Conservation (phyloP, 2,888 invertebrate species). For the Aquatica leii region DNA sequence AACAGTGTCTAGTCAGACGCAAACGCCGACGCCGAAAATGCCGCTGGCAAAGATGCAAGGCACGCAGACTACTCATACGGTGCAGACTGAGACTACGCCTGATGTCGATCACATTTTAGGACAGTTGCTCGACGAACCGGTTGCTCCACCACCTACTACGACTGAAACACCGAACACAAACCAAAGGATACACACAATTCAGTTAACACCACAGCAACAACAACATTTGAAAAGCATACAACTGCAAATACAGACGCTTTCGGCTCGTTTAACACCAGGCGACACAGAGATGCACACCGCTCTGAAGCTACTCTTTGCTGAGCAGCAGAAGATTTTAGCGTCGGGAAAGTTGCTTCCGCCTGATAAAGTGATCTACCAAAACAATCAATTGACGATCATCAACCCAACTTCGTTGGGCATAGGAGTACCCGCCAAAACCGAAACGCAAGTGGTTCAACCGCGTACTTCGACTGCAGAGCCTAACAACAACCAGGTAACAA, state of each 20-base stretch:
- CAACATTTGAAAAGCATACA: constrained; percentile 70
- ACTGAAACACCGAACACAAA: constrained; percentile 27
- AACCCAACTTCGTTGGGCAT: constrained; percentile 52
- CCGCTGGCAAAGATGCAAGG: constrained; percentile 33
- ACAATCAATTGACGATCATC: constrained; percentile 62
- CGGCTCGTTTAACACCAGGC: constrained; percentile 63
- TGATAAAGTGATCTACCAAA: constrained; percentile 62
- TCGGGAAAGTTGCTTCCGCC: constrained; percentile 74
- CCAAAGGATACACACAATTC: constrained; percentile 73
- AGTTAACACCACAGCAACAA: constrained; percentile 77
- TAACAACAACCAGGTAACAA: constrained; percentile 35
- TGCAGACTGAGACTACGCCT: constrained; percentile 46
- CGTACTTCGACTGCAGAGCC: constrained; percentile 30
- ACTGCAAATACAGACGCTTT: constrained; percentile 73
- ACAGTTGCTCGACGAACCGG: constrained; percentile 55
- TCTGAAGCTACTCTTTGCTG: constrained; percentile 65
- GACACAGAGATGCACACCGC: constrained; percentile 56
- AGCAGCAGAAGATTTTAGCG: constrained; percentile 76
- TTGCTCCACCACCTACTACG: constrained; percentile 24
- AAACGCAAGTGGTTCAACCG: constrained; percentile 34
- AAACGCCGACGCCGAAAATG: constrained; percentile 32
- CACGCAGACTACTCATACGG: constrained; percentile 34
- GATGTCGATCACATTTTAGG: constrained; percentile 58
- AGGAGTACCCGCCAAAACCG: constrained; percentile 16
- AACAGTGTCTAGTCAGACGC: constrained; percentile 30